Conservation (phyloP, 2,888 invertebrate species). For the Drosophila prostipennis region DNA sequence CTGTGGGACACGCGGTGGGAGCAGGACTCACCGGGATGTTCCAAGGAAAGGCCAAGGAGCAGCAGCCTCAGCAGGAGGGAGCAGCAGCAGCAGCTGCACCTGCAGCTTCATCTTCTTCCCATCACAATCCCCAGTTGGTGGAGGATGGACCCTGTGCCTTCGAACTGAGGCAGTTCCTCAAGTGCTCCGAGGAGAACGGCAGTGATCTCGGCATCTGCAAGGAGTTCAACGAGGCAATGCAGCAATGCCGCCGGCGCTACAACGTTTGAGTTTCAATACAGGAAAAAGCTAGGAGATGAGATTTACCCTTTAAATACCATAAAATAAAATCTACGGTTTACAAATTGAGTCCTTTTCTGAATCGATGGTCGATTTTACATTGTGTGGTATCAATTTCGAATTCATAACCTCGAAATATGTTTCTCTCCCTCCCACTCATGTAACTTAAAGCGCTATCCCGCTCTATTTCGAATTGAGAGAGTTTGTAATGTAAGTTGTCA, state of each 20-base stretch:
- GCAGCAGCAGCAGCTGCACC: not conserved
- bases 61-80: constrained; percentile 2
- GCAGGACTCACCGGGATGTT: constrained; percentile 65
- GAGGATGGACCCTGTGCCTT: constrained; percentile 64
- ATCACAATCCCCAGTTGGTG: constrained; percentile 37
- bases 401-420: too few species aligned
- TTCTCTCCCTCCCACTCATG: too few species aligned
- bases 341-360: too few species aligned
- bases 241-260: constrained; percentile 61
- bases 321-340: not conserved
- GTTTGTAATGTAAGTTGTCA: too few species aligned
- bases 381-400: too few species aligned
- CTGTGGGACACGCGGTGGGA: constrained; percentile 70
- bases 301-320: not conserved
- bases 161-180: constrained; percentile 65
- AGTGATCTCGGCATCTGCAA: constrained; percentile 54
- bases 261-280: constrained; percentile 46
- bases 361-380: too few species aligned
- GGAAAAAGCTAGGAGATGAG: not conserved
- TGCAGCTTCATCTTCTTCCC: not conserved
- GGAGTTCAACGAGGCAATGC: constrained; percentile 64
- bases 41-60: constrained; percentile 39
- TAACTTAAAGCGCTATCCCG: too few species aligned
- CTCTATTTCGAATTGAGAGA: too few species aligned
- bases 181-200: constrained; percentile 65